Evolutionary conservation across 2,797 vertebrate species (phyloP), one percentile per base, ranked within the genome.

Genomic region (Triplophysa bombifrons): DNA sequence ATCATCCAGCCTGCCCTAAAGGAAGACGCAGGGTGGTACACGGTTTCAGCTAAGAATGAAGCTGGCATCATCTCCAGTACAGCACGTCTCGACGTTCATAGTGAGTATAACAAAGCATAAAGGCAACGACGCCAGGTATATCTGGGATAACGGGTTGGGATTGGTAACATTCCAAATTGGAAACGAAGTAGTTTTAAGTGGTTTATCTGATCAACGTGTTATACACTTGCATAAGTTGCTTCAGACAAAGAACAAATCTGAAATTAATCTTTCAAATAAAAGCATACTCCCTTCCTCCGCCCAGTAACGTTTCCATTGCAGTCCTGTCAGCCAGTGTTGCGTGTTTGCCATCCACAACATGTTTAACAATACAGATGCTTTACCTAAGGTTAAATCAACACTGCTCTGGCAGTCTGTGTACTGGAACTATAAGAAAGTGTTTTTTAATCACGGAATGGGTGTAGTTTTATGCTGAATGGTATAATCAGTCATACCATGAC

Each of bases 11-110:
- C 97, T 17, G 94, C 98, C 82, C 91, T 94, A 73, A 98, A 99
- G 84, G 98, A 98, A 72, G 98, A 99, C 0, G 97, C 96, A 0
- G 97, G 97, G 41, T 99, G 98, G 98, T 99, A 98, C 80, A 99
- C 98, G 0, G 96, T 98, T 70, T 99, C 98, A 0, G 98, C 98
- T 84, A 99, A 99, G 93, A 99, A 99, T 0, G 98, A 98, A 16
- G 98, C 98, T 0, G 98, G 98, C 77, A 99, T 99, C 46, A 93
- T 98, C 41, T 99, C 98, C 74, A 98, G 96, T 87, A 99, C 97
- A 0, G 98, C 98, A 61, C 95, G 98, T 55, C 91, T 99, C 69
- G 98, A 99, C 22, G 91, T 99, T 78, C 91, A 98, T 76, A 88
- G 98, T 99, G 89, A 94, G 96, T 94, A 30, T 13, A 66, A 44